These are phyloP conservation scores for Saguinus midas DNA, from an alignment of 2,113 vertebrate species.

Conservation along the genomic window DNA sequence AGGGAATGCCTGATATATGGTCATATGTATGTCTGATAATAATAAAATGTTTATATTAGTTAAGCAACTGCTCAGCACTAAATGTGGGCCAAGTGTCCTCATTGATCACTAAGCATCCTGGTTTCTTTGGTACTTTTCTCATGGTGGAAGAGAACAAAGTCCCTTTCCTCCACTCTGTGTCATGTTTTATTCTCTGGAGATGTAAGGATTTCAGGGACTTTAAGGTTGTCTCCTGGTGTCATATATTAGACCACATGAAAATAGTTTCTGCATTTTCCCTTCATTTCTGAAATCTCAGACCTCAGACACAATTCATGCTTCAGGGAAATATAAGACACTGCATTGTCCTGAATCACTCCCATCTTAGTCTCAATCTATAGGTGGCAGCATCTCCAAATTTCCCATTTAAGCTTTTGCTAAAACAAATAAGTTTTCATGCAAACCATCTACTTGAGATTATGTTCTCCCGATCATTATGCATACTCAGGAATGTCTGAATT, in stretches of 20 bases:
- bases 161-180: background rate
- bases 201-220: background rate
- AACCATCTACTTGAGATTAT: background rate
- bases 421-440: background rate
- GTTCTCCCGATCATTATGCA: background rate
- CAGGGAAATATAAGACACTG: background rate
- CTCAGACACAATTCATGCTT: background rate
- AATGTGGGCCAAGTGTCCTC: accelerated
- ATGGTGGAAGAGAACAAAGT: background rate
- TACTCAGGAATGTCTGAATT: background rate
- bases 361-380: background rate
- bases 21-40: background rate
- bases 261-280: background rate
- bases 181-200: background rate
- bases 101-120: background rate
- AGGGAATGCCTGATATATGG: background rate
- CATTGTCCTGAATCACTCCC: accelerated
- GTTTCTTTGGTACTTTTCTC: background rate
- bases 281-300: background rate
- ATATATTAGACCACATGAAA: background rate
- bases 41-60: background rate
- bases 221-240: background rate
- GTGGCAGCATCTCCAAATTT: background rate
- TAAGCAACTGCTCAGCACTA: background rate
- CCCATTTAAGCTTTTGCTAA: background rate